Base-by-base conservation (phyloP, 1,140 invertebrate genomes). In the Octopus sinensis region DNA sequence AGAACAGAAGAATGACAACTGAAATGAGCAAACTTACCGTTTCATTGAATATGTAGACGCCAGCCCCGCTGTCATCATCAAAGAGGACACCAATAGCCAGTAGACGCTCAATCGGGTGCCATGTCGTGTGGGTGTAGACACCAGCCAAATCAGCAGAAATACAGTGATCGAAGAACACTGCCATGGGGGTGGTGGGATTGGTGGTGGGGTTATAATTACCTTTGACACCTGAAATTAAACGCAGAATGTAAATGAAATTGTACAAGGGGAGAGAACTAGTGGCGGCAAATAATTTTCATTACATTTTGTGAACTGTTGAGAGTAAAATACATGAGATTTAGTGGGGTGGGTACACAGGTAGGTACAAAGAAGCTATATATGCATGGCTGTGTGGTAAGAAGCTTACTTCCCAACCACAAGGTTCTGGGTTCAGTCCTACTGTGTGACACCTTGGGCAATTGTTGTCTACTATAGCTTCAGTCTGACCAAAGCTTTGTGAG, bases 11-110 rank as follows among this genome's bases (percentile, higher is more conserved):
- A 13, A 56, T 13, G 0, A 54, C 43, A 23, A 53, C 10, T 10
- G 62, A 52, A 73, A 13, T 77, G 30, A 54, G 17, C 52, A 79
- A 78, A 82, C 92, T 91, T 91, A 96, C 95, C 89, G 94, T 93
- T 92, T 97, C 96, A 88, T 96, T 94, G 88, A 96, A 97, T 83
- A 98, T 94, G 80, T 93, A 95, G 3, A 97, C 94, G 84, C 94
- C 94, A 82, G 96, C 96, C 54, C 96, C 96, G 87, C 93, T 94
- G 82, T 96, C 95, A 90, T 96, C 95, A 86, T 94, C 95, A 89
- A 94, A 96, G 4, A 95, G 94, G 1, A 53, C 76, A 13, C 95
- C 94, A 68, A 97, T 93, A 75, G 96, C 96, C 54, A 99, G 90
- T 51, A 97, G 88, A 0, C 96, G 94, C 83, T 94, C 92, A 82